phyloP scores from a whole-genome alignment of 1,140 invertebrate species.

The Eupeodes corollae region DNA sequence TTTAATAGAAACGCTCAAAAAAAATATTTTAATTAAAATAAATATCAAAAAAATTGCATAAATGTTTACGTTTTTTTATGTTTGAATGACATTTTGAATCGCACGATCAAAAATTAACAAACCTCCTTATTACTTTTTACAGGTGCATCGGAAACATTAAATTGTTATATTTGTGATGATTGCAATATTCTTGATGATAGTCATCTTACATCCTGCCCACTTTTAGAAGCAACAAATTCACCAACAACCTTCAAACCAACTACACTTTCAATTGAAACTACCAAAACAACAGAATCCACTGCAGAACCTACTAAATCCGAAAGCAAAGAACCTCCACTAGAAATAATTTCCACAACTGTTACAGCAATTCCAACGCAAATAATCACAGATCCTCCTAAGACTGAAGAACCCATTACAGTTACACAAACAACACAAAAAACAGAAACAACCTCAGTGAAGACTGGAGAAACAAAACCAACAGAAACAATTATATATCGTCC shows the following conservation, averaged over 20 bases:
- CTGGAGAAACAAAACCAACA: conserved; percentile 1
- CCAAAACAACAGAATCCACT: not conserved
- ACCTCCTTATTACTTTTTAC: too few species aligned
- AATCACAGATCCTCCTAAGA: not conserved
- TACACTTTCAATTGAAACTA: not conserved
- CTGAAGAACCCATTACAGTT: not conserved
- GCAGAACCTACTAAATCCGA: too few species aligned
- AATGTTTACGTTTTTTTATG: too few species aligned
- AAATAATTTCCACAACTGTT: not conserved
- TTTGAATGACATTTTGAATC: too few species aligned
- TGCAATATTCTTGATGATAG: conserved; percentile 10
- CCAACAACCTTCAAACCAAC: not conserved
- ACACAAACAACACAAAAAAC: not conserved
- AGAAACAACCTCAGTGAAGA: not conserved
- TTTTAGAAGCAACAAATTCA: not conserved
- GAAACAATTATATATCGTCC: too few species aligned
- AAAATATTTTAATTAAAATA: too few species aligned
- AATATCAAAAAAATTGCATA: too few species aligned
- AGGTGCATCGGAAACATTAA: not conserved
- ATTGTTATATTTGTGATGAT: conserved; percentile 16
- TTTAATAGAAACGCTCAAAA: too few species aligned
- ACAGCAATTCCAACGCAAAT: not conserved
- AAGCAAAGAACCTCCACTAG: not conserved
- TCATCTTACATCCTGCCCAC: conserved; percentile 3
- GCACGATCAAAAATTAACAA: too few species aligned